Evolutionary conservation across 2,888 invertebrate species (phyloP).

Genomic region (Conistra vaccinii): DNA sequence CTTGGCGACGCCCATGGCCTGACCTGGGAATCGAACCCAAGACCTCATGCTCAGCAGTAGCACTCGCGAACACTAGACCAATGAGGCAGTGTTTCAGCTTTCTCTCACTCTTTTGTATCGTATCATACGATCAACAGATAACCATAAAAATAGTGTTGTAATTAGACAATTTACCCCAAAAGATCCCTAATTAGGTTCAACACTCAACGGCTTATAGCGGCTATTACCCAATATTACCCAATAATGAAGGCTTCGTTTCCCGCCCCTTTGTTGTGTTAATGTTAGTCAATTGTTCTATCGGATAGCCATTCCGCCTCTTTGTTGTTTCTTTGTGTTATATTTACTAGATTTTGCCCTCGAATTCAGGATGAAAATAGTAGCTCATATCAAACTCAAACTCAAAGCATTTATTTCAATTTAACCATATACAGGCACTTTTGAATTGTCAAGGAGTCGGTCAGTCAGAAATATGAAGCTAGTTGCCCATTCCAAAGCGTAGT

Average conservation of each 20-base stretch:
- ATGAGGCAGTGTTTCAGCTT: too few relatives aligned
- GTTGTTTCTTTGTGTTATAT: slow-evolving; percentile 3
- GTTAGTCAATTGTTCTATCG: slow-evolving; percentile 27
- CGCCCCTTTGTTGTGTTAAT: slow-evolving; percentile 17
- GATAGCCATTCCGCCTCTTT: slow-evolving; percentile 11
- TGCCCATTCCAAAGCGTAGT: too few relatives aligned
- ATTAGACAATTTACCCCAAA: slow-evolving; percentile 11
- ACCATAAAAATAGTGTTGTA: not conserved
- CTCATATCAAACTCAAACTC: too few relatives aligned
- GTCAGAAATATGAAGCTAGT: too few relatives aligned
- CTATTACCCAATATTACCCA: slow-evolving; percentile 28
- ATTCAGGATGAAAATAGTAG: too few relatives aligned
- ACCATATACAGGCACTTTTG: too few relatives aligned
- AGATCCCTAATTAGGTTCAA: slow-evolving; percentile 19
- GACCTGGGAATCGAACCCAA: too few relatives aligned
- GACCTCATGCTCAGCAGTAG: too few relatives aligned
- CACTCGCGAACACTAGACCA: too few relatives aligned
- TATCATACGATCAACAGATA: not conserved
- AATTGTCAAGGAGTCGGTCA: too few relatives aligned
- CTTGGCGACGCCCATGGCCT: too few relatives aligned
- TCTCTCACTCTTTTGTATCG: not conserved
- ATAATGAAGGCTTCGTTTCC: slow-evolving; percentile 23
- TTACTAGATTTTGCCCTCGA: not conserved
- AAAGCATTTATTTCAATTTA: too few relatives aligned
- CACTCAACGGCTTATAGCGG: slow-evolving; percentile 3